These are phyloP conservation scores for Anser brachyrhynchus DNA, from an alignment of 2,113 vertebrate genomes.

Conservation along the genomic window DNA sequence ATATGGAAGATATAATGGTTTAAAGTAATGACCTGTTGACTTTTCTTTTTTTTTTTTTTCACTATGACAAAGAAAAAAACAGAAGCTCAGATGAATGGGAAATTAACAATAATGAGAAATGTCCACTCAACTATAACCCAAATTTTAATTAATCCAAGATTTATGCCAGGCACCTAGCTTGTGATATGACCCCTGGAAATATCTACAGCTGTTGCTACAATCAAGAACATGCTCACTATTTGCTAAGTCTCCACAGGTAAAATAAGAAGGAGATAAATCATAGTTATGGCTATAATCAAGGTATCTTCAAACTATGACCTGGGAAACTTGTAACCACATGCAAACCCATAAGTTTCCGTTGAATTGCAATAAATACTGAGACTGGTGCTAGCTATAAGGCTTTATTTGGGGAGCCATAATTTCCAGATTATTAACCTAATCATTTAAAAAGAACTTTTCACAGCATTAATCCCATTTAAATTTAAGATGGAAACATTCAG, in stretches of 20 bases:
- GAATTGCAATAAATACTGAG: slow-evolving; percentile 22
- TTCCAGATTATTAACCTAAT: slow-evolving; percentile 76
- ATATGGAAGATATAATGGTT: neutral
- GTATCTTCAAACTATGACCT: neutral
- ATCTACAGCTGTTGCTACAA: slow-evolving; percentile 58
- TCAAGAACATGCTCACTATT: slow-evolving; percentile 45
- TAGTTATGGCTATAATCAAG: slow-evolving; percentile 22
- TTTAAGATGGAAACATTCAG: slow-evolving; percentile 61
- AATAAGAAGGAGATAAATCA: slow-evolving; percentile 54
- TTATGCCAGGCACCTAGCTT: slow-evolving; percentile 51
- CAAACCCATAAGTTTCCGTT: neutral
- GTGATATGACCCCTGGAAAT: slow-evolving; percentile 65
- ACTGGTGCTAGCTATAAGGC: neutral
- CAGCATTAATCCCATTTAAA: slow-evolving; percentile 73
- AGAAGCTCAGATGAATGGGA: neutral
- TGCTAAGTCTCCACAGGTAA: slow-evolving; percentile 21
- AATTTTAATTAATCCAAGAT: slow-evolving; percentile 71
- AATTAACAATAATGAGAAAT: slow-evolving; percentile 39
- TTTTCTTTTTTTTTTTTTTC: neutral
- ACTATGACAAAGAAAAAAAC: neutral
- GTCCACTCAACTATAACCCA: slow-evolving; percentile 43
- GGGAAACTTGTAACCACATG: neutral
- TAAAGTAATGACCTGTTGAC: neutral
- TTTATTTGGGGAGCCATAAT: slow-evolving; percentile 53
- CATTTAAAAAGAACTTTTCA: slow-evolving; percentile 70